A percentile compares a stretch with the other conserved stretches of the same genome.
Evolutionary conservation across 2,888 invertebrate genomes (phyloP).

Genomic region (Zygogramma bicolorata): DNA sequence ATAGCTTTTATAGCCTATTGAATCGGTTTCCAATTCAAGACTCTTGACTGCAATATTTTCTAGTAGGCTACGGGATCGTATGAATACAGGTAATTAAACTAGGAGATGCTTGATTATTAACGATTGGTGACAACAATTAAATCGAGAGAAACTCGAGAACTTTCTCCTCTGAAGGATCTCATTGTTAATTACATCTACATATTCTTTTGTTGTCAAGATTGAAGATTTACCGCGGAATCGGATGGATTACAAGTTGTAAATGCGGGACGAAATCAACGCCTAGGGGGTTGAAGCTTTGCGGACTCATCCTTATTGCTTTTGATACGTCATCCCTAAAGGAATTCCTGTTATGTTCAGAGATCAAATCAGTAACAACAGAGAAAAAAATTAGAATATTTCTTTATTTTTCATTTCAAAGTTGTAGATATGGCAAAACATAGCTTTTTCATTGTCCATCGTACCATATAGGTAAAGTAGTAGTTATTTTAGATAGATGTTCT

Average conservation of each 20-base stretch:
- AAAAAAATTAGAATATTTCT: too few species aligned
- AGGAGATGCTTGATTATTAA: conserved; percentile 1
- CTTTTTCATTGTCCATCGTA: too few species aligned
- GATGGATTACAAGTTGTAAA: not conserved
- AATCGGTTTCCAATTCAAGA: not conserved
- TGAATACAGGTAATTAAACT: not conserved
- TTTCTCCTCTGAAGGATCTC: not conserved
- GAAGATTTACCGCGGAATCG: not conserved
- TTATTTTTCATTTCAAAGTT: too few species aligned
- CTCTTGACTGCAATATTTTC: not conserved
- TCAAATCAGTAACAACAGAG: too few species aligned
- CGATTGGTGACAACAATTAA: conserved; percentile 3
- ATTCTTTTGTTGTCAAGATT: not conserved
- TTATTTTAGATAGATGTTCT: too few species aligned
- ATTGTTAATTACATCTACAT: not conserved
- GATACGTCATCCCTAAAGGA: too few species aligned
- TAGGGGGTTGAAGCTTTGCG: too few species aligned
- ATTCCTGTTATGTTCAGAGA: too few species aligned
- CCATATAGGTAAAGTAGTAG: too few species aligned
- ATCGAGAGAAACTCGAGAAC: not conserved
- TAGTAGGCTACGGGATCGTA: not conserved
- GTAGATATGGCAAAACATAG: too few species aligned
- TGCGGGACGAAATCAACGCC: not conserved
- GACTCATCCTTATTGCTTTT: too few species aligned
- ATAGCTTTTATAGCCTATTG: not conserved